phyloP scores from a whole-genome alignment of 1,140 invertebrate genomes.

The Sipha flava region DNA sequence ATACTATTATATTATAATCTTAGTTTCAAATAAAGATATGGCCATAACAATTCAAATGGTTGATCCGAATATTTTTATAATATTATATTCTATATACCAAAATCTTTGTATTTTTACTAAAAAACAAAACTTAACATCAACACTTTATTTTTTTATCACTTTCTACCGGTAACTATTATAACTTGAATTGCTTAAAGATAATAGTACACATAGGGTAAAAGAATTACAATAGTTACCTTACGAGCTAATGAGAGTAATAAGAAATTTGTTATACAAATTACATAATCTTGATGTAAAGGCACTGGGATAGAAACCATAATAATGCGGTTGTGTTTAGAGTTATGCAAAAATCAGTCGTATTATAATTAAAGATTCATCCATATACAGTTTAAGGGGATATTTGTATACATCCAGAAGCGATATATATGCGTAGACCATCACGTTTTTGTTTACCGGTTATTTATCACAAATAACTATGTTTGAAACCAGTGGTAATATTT shows the following conservation, averaged over 20 bases:
- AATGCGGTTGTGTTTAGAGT: slow-evolving; percentile 4
- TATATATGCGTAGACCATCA: background rate
- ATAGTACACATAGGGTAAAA: background rate
- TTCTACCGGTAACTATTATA: no score
- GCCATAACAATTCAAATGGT: no score
- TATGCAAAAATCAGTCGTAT: slow-evolving; percentile 11
- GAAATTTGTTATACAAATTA: background rate
- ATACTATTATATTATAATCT: no score
- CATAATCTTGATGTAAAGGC: background rate
- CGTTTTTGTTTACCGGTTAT: background rate
- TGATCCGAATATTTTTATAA: no score
- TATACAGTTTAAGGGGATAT: background rate
- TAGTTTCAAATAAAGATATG: no score
- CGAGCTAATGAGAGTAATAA: background rate
- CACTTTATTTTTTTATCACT: no score
- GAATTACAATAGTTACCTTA: background rate
- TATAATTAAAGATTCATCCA: background rate
- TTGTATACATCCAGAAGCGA: background rate
- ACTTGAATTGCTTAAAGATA: no score
- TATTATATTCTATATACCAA: no score
- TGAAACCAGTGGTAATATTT: no score
- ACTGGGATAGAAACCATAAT: background rate
- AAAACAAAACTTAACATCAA: no score
- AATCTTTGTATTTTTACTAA: no score
- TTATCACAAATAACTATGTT: background rate